Evolutionary conservation across 1,140 invertebrate species (phyloP).

Genomic region (Dreissena rostriformis): DNA sequence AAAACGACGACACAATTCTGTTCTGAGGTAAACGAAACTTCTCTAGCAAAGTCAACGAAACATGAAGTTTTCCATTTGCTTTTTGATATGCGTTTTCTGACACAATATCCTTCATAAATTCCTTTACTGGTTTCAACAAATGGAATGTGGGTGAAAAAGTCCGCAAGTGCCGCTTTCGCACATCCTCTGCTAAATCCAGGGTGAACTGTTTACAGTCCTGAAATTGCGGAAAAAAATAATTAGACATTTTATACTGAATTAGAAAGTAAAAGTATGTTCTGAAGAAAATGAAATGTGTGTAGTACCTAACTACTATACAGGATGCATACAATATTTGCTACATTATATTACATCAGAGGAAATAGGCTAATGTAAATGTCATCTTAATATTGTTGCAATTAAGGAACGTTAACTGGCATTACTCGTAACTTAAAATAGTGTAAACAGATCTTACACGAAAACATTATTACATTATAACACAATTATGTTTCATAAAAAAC

Average conservation of each 20-base stretch:
- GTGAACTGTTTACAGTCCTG: conserved; percentile 70
- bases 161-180: conserved; percentile 68
- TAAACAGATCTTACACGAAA: too few species aligned
- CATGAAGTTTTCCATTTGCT: conserved; percentile 65
- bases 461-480: too few species aligned
- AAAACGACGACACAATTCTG: conserved; percentile 67
- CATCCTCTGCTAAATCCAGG: conserved; percentile 64
- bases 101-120: conserved; percentile 66
- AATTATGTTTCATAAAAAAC: too few species aligned
- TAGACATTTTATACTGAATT: not conserved
- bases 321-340: not conserved
- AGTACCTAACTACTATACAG: not conserved
- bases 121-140: conserved; percentile 62
- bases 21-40: conserved; percentile 66
- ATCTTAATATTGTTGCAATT: not conserved
- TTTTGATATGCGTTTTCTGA: conserved; percentile 69
- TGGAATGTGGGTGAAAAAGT: conserved; percentile 72
- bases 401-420: too few species aligned
- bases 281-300: not conserved
- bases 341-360: not conserved
- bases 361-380: not conserved
- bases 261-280: not conserved
- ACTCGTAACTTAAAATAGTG: too few species aligned
- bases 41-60: conserved; percentile 73
- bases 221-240: conserved; percentile 29